Base-by-base conservation (phyloP, 1,140 invertebrate genomes). In the Pseudomyrmex cubaensis region DNA sequence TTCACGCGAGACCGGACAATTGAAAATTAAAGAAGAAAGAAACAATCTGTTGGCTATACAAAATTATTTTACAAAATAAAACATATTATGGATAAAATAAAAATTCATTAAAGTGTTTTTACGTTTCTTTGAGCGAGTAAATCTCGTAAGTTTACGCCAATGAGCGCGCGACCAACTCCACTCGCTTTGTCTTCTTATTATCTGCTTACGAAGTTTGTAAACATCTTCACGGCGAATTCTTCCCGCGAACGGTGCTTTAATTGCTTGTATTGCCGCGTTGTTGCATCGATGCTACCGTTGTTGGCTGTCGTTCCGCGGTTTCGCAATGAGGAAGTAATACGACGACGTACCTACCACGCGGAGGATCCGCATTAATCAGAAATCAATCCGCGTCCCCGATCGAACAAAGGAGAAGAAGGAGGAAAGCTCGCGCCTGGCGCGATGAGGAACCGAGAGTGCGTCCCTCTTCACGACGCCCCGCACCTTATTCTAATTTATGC, bases 171-270 rank as follows among this genome's bases (percentile, higher is more conserved):
- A 17, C 13, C 59, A 57, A 72, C 70, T 85, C 78, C 54, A 35
- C 35, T 59, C 82, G 82, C 66, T 85, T 85, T 80, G 76, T 80
- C 76, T 80, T 72, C 75, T 80, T 48, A 48, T 66, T 80, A 80
- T 80, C 76, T 63, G 62, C 86, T 87, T 74, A 66, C 63, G 52
- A 73, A 86, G 74, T 84, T 86, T 86, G 77, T 83, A 88, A 88
- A 86, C 82, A 86, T 83, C 86, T 59, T 59, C 82, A 76, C 82
- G 20, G 44, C 82, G 84, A 54, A 83, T 67, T 66, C 82, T 76
- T 66, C 74, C 67, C 62, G 62, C 46, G 17, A 35, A 25, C 46
- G 35, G 63, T 57, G 66, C 4, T 77, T 77, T 76, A 59, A 83
- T 83, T 82, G 72, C 70, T 17, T 61, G 73, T 62, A 20, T 64